Evolutionary conservation across 2,797 vertebrate genomes (phyloP).

Genomic region (Pogonophryne albipinna): DNA sequence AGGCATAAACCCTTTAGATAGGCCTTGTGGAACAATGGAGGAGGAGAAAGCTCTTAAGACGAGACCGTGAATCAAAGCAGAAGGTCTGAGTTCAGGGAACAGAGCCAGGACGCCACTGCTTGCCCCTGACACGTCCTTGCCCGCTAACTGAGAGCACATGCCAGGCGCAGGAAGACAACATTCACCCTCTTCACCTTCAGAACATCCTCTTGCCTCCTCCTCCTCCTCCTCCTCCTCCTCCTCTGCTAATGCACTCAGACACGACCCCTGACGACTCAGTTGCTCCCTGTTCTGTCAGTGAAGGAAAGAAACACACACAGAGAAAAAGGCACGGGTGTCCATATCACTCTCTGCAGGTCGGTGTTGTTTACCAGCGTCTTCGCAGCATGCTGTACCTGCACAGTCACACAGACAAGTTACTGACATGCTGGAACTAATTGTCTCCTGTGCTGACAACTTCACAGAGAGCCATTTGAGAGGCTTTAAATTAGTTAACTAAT

Average conservation of each 20-base stretch:
- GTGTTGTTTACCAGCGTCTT: constrained; percentile 35
- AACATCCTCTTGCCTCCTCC: constrained; percentile 37
- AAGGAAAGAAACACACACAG: constrained; percentile 32
- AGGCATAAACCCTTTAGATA: constrained; percentile 67
- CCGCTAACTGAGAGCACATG: constrained; percentile 40
- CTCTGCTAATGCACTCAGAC: constrained; percentile 38
- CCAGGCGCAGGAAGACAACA: constrained; percentile 44
- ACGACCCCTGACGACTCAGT: constrained; percentile 21
- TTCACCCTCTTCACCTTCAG: constrained; percentile 62
- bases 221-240: too few species aligned
- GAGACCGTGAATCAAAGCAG: constrained; percentile 38
- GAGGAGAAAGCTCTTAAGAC: constrained; percentile 53
- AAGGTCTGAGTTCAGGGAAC: constrained; percentile 27
- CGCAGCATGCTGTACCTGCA: constrained; percentile 12
- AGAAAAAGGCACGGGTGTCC: constrained; percentile 17
- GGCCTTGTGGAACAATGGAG: constrained; percentile 57
- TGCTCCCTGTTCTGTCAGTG: constrained; percentile 18
- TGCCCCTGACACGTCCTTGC: constrained; percentile 52
- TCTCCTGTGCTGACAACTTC: constrained; percentile 45
- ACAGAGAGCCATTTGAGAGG: constrained; percentile 40
- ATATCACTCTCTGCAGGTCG: constrained; percentile 43
- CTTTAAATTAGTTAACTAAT: constrained; percentile 34
- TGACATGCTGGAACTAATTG: constrained; percentile 61
- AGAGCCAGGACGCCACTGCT: constrained; percentile 36
- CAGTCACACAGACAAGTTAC: constrained; percentile 36